These are phyloP conservation scores for Zapus hudsonius DNA, from an alignment of 2,113 vertebrate species.

Conservation along the genomic window DNA sequence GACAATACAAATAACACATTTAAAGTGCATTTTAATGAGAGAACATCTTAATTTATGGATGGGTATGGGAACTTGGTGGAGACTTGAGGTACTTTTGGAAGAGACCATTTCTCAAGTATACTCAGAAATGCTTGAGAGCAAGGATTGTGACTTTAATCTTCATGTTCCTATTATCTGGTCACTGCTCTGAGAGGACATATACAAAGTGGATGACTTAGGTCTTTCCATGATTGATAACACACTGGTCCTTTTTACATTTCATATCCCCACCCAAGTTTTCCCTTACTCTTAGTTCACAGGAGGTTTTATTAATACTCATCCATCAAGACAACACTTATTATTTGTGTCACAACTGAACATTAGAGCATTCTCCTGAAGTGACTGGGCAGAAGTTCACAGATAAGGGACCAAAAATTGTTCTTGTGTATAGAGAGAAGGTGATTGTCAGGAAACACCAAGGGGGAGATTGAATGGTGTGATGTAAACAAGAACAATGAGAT, in stretches of 20 bases:
- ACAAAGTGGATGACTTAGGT: background rate
- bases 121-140: background rate
- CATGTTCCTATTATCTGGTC: background rate
- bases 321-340: background rate
- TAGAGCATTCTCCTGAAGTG: background rate
- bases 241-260: background rate
- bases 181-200: background rate
- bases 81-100: background rate
- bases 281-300: background rate
- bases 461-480: background rate
- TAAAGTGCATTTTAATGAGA: conserved; percentile 45
- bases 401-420: background rate
- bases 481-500: background rate
- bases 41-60: background rate
- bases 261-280: background rate
- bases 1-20: conserved; percentile 4
- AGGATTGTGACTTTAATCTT: background rate
- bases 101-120: background rate
- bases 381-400: background rate
- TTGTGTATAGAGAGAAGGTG: background rate
- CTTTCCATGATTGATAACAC: background rate
- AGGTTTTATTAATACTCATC: background rate
- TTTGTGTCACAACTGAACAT: conserved; percentile 3
- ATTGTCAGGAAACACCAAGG: background rate
- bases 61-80: conserved; percentile 14